Base-by-base conservation (phyloP, 2,113 vertebrate species). In the Eurystomus gularis region DNA sequence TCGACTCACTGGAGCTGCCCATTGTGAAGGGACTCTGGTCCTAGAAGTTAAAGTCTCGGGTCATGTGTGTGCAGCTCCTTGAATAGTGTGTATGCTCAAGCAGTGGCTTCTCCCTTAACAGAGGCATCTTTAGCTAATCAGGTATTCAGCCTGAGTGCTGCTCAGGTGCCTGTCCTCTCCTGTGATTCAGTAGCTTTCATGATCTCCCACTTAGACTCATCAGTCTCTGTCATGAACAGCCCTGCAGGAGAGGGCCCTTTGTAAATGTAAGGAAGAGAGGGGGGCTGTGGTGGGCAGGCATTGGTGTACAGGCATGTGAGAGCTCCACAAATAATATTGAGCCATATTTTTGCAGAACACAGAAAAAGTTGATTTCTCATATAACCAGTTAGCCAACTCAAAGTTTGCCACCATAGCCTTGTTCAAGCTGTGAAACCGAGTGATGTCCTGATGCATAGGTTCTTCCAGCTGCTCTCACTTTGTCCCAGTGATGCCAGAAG, bases 401-500 rank as follows among this genome's bases (percentile, higher is more conserved):
- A 99, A 98, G 93, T 99, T 99, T 90, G n/a, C 37, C 16, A 99
- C 96, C 97, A 98, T 35, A 98, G 95, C 64, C 97, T 99, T 96
- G 96, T 98, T 39, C 98, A 99, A 88, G 98, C 98, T 0, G 98
- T 99, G 94, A 98, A 96, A 92, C 73, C 55, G 19, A 96, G 85
- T 21, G 98, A 98, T 66, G 58, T 5, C 2, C 92, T 97, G 0
- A 98, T 98, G 0, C 98, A 98, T 48, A 86, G 93, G n/a, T 99
- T 99, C 96, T 99, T 99, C 96, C 98, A 99, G 11, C 96, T 99
- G 65, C 98, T 99, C 78, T 98, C 99, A 4, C 94, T 99, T 23
- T 99, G 99, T 81, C 99, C 99, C 99, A 0, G 99, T 99, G 91
- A 99, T 99, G 98, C 96, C 99, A 4, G 99, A 99, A 88, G 99